Evolutionary conservation across 2,113 vertebrate genomes (phyloP).

Genomic region (Lepidothrix coronata): DNA sequence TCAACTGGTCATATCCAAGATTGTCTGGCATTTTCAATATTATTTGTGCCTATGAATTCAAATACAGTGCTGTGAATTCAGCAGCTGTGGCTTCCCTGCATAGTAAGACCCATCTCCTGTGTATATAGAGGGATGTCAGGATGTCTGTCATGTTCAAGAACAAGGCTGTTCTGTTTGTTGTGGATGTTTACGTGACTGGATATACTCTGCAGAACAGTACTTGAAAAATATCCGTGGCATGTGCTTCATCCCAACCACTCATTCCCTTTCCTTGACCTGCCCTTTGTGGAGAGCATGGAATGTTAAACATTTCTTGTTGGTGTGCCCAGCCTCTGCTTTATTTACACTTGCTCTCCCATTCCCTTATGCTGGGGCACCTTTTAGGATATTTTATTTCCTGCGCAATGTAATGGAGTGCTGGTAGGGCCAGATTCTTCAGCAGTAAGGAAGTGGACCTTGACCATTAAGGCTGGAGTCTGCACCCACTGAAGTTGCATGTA

Average conservation of each 20-base stretch:
- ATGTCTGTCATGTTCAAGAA: slow-evolving; percentile 53
- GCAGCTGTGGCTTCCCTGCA: slow-evolving; percentile 34
- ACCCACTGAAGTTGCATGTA: not conserved
- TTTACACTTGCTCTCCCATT: slow-evolving; percentile 69
- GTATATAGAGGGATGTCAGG: slow-evolving; percentile 15
- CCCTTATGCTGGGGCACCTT: slow-evolving; percentile 55
- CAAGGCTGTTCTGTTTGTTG: slow-evolving; percentile 56
- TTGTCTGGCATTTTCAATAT: not conserved
- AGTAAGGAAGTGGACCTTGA: not conserved
- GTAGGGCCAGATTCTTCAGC: not conserved
- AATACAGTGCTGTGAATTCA: slow-evolving; percentile 22
- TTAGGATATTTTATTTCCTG: slow-evolving; percentile 49
- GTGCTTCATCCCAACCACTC: slow-evolving; percentile 73
- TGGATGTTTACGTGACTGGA: slow-evolving; percentile 69
- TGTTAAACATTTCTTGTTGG: slow-evolving; percentile 78
- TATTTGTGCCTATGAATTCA: slow-evolving; percentile 25
- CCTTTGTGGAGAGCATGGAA: slow-evolving; percentile 81
- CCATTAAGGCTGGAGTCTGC: not conserved
- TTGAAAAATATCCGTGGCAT: slow-evolving; percentile 84
- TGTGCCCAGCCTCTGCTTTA: slow-evolving; percentile 73
- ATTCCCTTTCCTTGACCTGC: slow-evolving; percentile 79
- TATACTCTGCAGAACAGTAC: slow-evolving; percentile 49
- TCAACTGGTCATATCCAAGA: not conserved
- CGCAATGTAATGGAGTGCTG: not conserved
- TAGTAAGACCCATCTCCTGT: slow-evolving; percentile 28